phyloP scores from a whole-genome alignment of 2,888 invertebrate species.

The Volucella inflata region DNA sequence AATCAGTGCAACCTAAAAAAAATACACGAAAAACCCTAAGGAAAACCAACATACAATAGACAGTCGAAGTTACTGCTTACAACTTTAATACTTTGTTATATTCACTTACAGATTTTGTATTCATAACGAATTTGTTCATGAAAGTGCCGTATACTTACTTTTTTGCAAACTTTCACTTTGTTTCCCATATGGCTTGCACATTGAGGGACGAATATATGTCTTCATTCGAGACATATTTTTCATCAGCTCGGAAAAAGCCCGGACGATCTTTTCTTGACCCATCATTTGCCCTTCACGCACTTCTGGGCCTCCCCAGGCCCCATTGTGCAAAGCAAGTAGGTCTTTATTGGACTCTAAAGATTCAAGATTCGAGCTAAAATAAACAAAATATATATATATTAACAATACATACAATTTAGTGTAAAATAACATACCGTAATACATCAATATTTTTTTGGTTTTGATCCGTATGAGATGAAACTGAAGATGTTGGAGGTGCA shows the following conservation, averaged over 20 bases:
- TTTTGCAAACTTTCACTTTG: slow-evolving; percentile 95
- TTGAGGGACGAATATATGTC: slow-evolving; percentile 93
- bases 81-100: no score
- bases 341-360: slow-evolving; percentile 86
- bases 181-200: slow-evolving; percentile 96
- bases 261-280: slow-evolving; percentile 93
- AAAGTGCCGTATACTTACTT: slow-evolving; percentile 85
- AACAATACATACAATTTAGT: background rate
- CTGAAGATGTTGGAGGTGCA: slow-evolving; percentile 75
- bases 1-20: background rate
- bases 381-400: background rate
- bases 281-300: slow-evolving; percentile 83
- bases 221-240: slow-evolving; percentile 95
- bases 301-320: slow-evolving; percentile 85
- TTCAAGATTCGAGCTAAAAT: slow-evolving; percentile 81
- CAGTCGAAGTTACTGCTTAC: no score
- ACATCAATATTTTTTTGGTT: slow-evolving; percentile 81
- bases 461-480: slow-evolving; percentile 79
- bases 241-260: slow-evolving; percentile 93
- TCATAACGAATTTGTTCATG: no score
- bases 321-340: slow-evolving; percentile 88
- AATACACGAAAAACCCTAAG: background rate
- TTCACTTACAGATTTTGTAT: no score
- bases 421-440: slow-evolving; percentile 78
- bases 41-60: background rate